Percentiles rank a stretch among this genome's conserved stretches.
Evolutionary conservation across 2,888 invertebrate genomes (phyloP).

Genomic region (Leucophenga maculata): DNA sequence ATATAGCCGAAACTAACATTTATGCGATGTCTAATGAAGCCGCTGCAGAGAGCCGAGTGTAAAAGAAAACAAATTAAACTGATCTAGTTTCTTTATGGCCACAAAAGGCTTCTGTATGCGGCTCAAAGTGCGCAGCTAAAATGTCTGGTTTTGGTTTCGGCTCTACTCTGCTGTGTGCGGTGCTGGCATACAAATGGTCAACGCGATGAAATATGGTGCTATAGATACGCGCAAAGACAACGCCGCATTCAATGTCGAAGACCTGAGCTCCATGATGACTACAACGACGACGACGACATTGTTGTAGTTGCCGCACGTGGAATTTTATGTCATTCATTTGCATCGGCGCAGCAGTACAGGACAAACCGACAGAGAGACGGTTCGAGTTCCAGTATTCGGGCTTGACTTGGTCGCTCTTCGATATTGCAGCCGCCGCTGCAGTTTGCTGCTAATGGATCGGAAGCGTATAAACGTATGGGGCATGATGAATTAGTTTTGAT

Average conservation of each 20-base stretch:
- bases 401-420: too few species aligned
- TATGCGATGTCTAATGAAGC: conserved; percentile 15
- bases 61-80: conserved; percentile 57
- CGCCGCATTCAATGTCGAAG: background rate
- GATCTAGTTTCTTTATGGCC: conserved; percentile 65
- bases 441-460: conserved; percentile 58
- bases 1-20: conserved; percentile 17
- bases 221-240: conserved; percentile 49
- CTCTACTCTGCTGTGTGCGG: background rate
- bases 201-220: conserved; percentile 59
- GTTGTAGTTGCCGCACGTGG: conserved; percentile 24
- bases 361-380: background rate
- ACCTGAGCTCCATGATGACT: background rate
- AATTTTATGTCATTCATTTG: conserved; percentile 27
- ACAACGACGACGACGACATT: background rate
- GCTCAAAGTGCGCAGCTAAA: background rate
- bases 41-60: background rate
- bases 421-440: background rate
- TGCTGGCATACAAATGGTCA: conserved; percentile 28
- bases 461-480: conserved; percentile 43
- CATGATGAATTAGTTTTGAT: conserved; percentile 64
- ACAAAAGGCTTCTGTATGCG: conserved; percentile 58
- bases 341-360: conserved; percentile 13
- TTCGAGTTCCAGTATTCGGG: background rate
- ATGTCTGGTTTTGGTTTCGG: background rate